Base-by-base conservation (phyloP, 2,888 invertebrate genomes). In the Drosophila engyochracea region DNA sequence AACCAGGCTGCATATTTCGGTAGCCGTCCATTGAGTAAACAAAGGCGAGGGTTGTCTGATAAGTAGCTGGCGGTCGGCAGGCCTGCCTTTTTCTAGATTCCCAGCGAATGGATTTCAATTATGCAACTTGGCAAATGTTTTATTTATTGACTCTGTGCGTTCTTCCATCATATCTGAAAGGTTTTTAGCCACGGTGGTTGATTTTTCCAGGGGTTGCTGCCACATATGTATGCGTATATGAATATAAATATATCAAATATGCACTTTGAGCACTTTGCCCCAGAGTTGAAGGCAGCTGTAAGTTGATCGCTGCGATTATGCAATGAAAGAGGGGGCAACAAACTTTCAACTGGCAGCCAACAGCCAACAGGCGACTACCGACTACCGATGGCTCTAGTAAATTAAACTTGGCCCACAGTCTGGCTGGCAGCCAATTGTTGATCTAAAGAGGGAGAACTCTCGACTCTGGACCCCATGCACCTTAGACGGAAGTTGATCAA, bases 111-210 rank as follows among this genome's bases (percentile, higher is more conserved):
- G 85, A 68, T 82, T 81, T 85, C 89, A 90, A 89, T 85, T 90
- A 85, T 88, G 86, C 86, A 88, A 85, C 90, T 77, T 72, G 83
- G 80, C 89, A 83, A 90, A 87, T 89, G 84, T 76, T 72, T 86
- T 86, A 89, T 86, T 90, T 86, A 86, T 89, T 89, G 86, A 90
- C 86, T 89, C 68, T 74, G 54, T 49, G 51, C 57, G 65, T 64
- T 55, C 76, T 83, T 67, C 65, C 76, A 88, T 74, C 70, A 82
- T 74, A 76, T 61, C 66, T 66, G 67, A 68, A 74, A 74, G 78
- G 81, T 76, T 90, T 77, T 85, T 74, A 55, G 78, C 58, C 63
- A 76, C 62, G 87, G 90, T 91, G 87, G 91, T 91, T 89, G 91
- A 41, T 81, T 75, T 64, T 75, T 62, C 55, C 76, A n/a, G 59